phyloP scores from a whole-genome alignment of 2,113 vertebrate genomes.

The Hystrix brachyura region DNA sequence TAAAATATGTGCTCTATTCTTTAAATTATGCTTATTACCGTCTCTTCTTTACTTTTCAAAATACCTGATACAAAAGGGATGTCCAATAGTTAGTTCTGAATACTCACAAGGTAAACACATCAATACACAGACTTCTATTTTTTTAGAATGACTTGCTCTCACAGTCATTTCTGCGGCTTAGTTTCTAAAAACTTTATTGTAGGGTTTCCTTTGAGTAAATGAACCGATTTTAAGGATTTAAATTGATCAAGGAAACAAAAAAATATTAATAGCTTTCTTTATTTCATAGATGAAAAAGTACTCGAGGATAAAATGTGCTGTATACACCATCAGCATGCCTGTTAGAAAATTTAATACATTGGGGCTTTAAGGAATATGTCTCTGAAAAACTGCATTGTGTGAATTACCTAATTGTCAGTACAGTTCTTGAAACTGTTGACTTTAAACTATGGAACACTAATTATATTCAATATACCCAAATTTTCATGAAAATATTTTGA shows the following conservation, averaged over 20 bases:
- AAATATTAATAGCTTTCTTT: background rate
- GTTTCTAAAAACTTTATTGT: background rate
- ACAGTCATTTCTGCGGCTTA: background rate
- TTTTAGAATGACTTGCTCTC: background rate
- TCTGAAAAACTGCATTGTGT: background rate
- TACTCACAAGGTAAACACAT: background rate
- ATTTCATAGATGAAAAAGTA: background rate
- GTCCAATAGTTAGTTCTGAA: background rate
- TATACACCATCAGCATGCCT: background rate
- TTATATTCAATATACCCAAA: background rate
- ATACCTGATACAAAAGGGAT: background rate
- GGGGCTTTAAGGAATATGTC: background rate
- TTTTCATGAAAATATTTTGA: background rate
- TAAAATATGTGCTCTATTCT: background rate
- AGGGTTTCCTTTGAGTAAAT: background rate
- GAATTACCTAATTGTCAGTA: background rate
- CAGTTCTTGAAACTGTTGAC: background rate
- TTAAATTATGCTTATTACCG: background rate
- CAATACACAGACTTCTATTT: background rate
- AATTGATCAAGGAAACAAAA: background rate
- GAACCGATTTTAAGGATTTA: background rate
- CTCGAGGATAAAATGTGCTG: background rate
- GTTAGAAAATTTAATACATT: background rate
- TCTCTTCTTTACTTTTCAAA: background rate
- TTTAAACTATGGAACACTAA: background rate